Conservation (phyloP, 2,888 invertebrate species). For the Embidobia sp. region DNA sequence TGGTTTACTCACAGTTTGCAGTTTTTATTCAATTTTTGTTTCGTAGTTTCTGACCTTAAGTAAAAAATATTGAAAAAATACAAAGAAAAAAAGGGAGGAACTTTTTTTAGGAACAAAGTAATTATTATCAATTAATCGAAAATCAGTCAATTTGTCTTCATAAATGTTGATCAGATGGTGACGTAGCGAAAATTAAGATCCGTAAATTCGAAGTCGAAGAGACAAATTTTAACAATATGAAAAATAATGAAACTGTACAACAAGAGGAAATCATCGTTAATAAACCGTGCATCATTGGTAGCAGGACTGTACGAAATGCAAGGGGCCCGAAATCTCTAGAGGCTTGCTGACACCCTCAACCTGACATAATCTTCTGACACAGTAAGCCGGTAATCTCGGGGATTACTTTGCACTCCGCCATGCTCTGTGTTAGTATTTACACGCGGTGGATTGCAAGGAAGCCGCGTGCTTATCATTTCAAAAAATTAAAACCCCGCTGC, state of each 20-base stretch:
- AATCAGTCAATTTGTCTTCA: too few relatives aligned
- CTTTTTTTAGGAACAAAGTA: too few relatives aligned
- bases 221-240: conserved; percentile 28
- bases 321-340: conserved; percentile 72
- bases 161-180: too few relatives aligned
- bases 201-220: neutral
- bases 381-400: conserved; percentile 81
- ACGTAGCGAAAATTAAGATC: too few relatives aligned
- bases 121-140: too few relatives aligned
- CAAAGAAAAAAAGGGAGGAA: too few relatives aligned
- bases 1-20: too few relatives aligned
- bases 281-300: conserved; percentile 53
- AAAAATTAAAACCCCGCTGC: conserved; percentile 60
- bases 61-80: too few relatives aligned
- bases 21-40: too few relatives aligned
- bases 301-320: conserved; percentile 53
- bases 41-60: too few relatives aligned
- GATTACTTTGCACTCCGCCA: conserved; percentile 75
- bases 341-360: conserved; percentile 79
- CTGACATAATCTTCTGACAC: conserved; percentile 81
- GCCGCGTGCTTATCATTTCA: conserved; percentile 57
- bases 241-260: conserved; percentile 42
- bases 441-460: conserved; percentile 73
- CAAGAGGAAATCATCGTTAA: conserved; percentile 54
- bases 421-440: conserved; percentile 72